phyloP scores from a whole-genome alignment of 1,140 invertebrate genomes.

The Leptopilina boulardi region DNA sequence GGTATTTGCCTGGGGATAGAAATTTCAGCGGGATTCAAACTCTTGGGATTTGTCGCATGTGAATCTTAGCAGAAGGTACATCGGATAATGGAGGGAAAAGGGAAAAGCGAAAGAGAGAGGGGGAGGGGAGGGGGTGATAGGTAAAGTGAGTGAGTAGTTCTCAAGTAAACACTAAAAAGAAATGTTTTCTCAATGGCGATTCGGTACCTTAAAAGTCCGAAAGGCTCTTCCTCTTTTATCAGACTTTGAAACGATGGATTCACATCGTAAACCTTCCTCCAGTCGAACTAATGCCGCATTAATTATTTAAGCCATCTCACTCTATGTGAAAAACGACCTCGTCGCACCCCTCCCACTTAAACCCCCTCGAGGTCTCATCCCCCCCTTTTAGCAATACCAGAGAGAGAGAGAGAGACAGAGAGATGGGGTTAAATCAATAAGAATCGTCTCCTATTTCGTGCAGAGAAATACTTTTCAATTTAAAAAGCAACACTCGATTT shows the following conservation, averaged over 20 bases:
- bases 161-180: conserved; percentile 26
- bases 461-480: conserved; percentile 19
- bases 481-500: conserved; percentile 5
- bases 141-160: conserved; percentile 15
- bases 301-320: conserved; percentile 26
- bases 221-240: conserved; percentile 8
- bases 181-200: conserved; percentile 24
- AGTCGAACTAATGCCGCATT: conserved; percentile 29
- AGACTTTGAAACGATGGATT: conserved; percentile 33
- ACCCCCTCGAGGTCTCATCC: not conserved
- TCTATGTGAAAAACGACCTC: conserved; percentile 13
- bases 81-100: not conserved
- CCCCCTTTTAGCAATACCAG: no score
- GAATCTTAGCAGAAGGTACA: conserved; percentile 12
- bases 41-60: conserved; percentile 27
- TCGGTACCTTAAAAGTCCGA: not conserved
- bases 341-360: no score
- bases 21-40: conserved; percentile 22
- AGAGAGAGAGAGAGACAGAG: no score
- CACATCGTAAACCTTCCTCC: conserved; percentile 7
- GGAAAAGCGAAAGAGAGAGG: no score
- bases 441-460: not conserved
- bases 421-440: not conserved
- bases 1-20: not conserved
- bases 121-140: no score